Conservation (phyloP, 1,140 invertebrate species). For the Drosophila chauvacae region DNA sequence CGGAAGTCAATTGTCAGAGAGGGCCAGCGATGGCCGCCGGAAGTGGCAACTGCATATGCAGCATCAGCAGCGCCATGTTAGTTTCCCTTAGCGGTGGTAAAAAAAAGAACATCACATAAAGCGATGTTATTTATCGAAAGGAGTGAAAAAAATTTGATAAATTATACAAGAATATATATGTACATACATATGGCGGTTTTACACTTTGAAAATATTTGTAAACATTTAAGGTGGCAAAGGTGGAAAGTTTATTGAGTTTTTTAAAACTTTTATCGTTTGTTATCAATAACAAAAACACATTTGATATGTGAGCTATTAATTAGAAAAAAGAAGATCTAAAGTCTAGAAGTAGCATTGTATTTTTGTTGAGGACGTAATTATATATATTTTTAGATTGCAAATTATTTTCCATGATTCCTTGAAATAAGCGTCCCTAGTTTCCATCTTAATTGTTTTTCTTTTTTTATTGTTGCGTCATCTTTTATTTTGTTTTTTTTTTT, state of each 20-base stretch:
- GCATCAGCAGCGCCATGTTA: conserved; percentile 65
- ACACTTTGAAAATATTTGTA: background rate
- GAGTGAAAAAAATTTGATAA: conserved; percentile 6
- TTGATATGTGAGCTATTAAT: background rate
- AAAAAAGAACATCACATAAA: background rate
- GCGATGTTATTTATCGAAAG: conserved; percentile 13
- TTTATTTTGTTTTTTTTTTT: conserved; percentile 18
- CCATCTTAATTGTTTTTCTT: conserved; percentile 23
- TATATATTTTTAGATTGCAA: too few species aligned
- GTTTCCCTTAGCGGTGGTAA: conserved; percentile 30
- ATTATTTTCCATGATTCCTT: background rate
- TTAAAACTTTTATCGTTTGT: background rate
- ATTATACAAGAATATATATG: conserved; percentile 3
- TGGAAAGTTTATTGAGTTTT: accelerated
- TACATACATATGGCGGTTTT: background rate
- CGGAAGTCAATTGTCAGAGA: conserved; percentile 81
- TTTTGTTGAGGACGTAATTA: background rate
- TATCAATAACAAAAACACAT: background rate
- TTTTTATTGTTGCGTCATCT: conserved; percentile 17
- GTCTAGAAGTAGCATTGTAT: accelerated
- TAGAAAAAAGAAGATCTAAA: background rate
- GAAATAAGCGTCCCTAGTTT: background rate
- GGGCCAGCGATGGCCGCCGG: conserved; percentile 69
- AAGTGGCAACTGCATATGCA: conserved; percentile 76
- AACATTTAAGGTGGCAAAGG: background rate